Evolutionary conservation across 2,797 vertebrate genomes (phyloP).

Genomic region (Pseudomugil tenellus): DNA sequence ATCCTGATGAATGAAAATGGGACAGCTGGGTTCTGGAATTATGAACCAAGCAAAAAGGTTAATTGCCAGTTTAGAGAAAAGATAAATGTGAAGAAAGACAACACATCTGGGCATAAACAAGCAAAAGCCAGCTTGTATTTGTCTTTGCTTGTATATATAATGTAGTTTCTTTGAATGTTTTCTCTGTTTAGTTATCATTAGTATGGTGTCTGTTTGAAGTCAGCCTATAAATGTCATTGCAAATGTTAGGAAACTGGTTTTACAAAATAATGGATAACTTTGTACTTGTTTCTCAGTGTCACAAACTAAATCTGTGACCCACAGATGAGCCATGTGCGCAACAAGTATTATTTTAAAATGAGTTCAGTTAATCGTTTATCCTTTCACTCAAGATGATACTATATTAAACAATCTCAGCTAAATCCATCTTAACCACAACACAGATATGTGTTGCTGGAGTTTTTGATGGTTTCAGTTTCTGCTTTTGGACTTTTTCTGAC

Average conservation of each 20-base stretch:
- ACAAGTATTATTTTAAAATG: slow-evolving; percentile 13
- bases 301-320: slow-evolving; percentile 43
- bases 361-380: slow-evolving; percentile 38
- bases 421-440: slow-evolving; percentile 32
- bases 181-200: slow-evolving; percentile 8
- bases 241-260: slow-evolving; percentile 13
- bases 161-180: slow-evolving; percentile 4
- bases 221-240: neutral
- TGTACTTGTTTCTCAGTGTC: slow-evolving; percentile 15
- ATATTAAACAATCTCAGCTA: slow-evolving; percentile 25
- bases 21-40: neutral
- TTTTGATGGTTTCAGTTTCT: slow-evolving; percentile 27
- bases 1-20: slow-evolving; percentile 29
- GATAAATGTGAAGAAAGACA: neutral
- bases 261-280: neutral
- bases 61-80: neutral
- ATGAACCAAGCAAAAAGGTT: neutral
- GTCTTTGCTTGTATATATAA: neutral
- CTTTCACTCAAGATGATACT: slow-evolving; percentile 43
- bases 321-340: slow-evolving; percentile 40
- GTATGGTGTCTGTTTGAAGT: neutral
- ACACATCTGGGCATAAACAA: neutral
- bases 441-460: slow-evolving; percentile 48
- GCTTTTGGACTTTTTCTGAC: slow-evolving; percentile 18
- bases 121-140: neutral